Percentiles rank a stretch among this genome's conserved stretches.
Evolutionary conservation across 2,797 vertebrate genomes (phyloP).

Genomic region (Paguma larvata): DNA sequence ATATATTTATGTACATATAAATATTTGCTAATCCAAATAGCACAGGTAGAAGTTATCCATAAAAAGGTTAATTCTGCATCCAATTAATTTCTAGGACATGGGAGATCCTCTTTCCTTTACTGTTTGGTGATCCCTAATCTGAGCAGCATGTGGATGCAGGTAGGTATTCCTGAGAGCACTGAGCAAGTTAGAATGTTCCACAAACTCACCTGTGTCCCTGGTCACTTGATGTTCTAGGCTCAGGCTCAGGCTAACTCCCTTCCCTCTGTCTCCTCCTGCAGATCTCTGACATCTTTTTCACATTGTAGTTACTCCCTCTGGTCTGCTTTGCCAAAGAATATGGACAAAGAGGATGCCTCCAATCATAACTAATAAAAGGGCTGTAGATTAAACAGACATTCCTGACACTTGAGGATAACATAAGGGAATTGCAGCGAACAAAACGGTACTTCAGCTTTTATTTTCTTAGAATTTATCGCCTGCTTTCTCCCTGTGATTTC

Average conservation of each 20-base stretch:
- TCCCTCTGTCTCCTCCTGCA: background rate
- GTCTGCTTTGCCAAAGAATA: background rate
- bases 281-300: background rate
- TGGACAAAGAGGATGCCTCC: background rate
- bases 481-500: background rate
- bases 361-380: background rate
- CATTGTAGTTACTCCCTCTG: background rate
- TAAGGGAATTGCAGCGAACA: background rate
- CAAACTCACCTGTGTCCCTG: background rate
- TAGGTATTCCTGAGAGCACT: background rate
- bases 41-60: background rate
- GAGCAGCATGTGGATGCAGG: background rate
- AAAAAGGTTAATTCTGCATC: background rate
- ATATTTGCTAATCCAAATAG: background rate
- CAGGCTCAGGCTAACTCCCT: no score
- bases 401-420: background rate
- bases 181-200: background rate
- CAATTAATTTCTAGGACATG: background rate
- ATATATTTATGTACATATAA: no score
- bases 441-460: background rate
- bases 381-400: background rate
- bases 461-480: background rate
- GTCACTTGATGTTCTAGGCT: background rate
- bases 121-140: background rate
- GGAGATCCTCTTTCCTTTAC: background rate